phyloP scores from a whole-genome alignment of 2,797 vertebrate species.

The Clamator glandarius region DNA sequence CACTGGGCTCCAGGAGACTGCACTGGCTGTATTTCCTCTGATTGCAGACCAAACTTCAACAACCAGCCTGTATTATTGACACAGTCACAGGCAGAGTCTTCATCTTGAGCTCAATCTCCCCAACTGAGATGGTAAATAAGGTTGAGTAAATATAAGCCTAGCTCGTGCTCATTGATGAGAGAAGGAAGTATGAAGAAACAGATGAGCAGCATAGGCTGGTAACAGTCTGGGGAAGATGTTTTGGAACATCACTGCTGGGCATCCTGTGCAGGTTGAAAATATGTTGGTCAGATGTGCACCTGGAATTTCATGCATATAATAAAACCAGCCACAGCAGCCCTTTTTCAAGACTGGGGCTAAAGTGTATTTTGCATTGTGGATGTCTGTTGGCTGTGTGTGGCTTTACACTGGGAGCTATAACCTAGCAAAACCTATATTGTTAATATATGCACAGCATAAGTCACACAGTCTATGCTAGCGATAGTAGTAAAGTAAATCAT shows the following conservation, averaged over 20 bases:
- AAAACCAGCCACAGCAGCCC: background rate
- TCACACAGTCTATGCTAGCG: background rate
- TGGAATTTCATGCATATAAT: background rate
- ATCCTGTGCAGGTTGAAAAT: background rate
- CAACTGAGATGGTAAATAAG: background rate
- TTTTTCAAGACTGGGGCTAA: background rate
- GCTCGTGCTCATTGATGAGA: background rate
- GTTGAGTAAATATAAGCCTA: background rate
- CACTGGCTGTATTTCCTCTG: background rate
- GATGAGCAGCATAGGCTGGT: background rate
- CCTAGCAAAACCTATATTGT: background rate
- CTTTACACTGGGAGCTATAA: background rate
- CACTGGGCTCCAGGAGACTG: background rate
- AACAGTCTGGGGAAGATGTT: background rate
- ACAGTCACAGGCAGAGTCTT: background rate
- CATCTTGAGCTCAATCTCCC: background rate
- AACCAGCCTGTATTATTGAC: background rate
- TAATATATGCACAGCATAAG: rapidly evolving
- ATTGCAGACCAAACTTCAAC: background rate
- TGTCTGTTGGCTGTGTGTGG: background rate
- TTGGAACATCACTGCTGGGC: background rate
- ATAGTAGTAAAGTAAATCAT: background rate
- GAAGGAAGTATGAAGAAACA: background rate
- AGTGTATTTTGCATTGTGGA: background rate
- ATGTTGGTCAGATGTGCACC: background rate